Conservation (phyloP, 2,113 vertebrate genomes). For the Terrapene triunguis region DNA sequence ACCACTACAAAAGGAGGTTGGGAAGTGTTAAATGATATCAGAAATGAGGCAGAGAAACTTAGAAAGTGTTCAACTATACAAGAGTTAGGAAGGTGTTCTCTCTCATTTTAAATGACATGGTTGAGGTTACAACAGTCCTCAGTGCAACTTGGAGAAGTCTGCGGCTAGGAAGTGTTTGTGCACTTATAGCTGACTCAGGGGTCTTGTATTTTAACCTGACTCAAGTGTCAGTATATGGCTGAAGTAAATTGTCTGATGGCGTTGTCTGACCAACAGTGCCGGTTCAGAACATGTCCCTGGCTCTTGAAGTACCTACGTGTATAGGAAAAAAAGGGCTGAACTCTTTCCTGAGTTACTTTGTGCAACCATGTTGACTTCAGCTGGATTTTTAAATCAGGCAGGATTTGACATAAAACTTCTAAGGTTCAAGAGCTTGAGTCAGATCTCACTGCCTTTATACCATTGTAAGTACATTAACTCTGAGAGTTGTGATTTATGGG, state of each 20-base stretch:
- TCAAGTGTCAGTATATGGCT: neutral
- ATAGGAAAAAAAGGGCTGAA: neutral
- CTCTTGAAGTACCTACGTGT: conserved; percentile 23
- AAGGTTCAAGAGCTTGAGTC: neutral
- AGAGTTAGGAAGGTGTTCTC: neutral
- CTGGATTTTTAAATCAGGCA: neutral
- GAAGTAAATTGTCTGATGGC: neutral
- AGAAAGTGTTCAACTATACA: neutral
- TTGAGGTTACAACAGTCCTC: neutral
- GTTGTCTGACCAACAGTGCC: neutral
- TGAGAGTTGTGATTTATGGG: neutral
- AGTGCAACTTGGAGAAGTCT: neutral
- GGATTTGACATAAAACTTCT: neutral
- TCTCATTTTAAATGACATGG: neutral
- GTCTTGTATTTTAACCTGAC: conserved; percentile 44
- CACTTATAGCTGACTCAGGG: conserved; percentile 7
- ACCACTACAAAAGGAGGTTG: conserved; percentile 82
- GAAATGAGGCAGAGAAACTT: fast-evolving
- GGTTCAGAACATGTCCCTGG: neutral
- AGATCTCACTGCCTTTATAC: neutral
- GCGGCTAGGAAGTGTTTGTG: conserved; percentile 8
- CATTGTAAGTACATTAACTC: neutral
- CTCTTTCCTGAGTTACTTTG: neutral
- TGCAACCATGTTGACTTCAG: neutral
- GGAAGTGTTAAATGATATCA: neutral